Percentiles rank a stretch among this genome's conserved stretches.
These are phyloP conservation scores for Odontothrips loti DNA, from an alignment of 2,888 invertebrate species.

Conservation along the genomic window DNA sequence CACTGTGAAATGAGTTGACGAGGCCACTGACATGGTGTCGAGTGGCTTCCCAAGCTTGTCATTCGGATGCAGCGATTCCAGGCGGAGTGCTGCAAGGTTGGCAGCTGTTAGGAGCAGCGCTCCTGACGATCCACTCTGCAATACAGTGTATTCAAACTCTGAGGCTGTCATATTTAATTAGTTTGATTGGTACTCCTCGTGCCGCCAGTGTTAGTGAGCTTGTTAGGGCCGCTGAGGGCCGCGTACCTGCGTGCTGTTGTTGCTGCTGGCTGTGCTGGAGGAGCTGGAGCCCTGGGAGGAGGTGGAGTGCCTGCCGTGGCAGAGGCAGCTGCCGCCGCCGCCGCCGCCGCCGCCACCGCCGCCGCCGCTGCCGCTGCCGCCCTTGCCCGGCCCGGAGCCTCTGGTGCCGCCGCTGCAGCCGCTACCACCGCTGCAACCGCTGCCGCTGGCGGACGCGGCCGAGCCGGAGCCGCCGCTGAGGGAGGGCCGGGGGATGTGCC, in stretches of 20 bases:
- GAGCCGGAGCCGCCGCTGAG: constrained; percentile 48
- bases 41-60: constrained; percentile 50
- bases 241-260: constrained; percentile 71
- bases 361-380: constrained; percentile 42
- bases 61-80: constrained; percentile 37
- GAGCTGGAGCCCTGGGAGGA: constrained; percentile 53
- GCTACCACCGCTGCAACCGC: constrained; percentile 35
- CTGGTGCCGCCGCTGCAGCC: constrained; percentile 36
- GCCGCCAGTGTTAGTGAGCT: not conserved
- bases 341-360: constrained; percentile 42
- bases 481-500: constrained; percentile 82
- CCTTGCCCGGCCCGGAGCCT: constrained; percentile 38
- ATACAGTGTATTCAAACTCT: constrained; percentile 38
- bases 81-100: constrained; percentile 54
- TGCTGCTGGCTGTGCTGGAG: constrained; percentile 45
- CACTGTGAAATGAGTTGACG: constrained; percentile 83
- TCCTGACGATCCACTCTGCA: constrained; percentile 76
- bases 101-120: constrained; percentile 74
- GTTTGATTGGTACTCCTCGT: not conserved
- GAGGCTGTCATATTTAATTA: not conserved
- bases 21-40: constrained; percentile 71
- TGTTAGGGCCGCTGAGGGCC: too few species aligned
- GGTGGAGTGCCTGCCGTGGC: constrained; percentile 51
- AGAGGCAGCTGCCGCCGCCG: constrained; percentile 34
- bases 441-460: constrained; percentile 44